Percentiles rank a stretch among this genome's conserved stretches.
These are phyloP conservation scores for Carlito syrichta DNA, from an alignment of 2,113 vertebrate genomes.

Conservation along the genomic window DNA sequence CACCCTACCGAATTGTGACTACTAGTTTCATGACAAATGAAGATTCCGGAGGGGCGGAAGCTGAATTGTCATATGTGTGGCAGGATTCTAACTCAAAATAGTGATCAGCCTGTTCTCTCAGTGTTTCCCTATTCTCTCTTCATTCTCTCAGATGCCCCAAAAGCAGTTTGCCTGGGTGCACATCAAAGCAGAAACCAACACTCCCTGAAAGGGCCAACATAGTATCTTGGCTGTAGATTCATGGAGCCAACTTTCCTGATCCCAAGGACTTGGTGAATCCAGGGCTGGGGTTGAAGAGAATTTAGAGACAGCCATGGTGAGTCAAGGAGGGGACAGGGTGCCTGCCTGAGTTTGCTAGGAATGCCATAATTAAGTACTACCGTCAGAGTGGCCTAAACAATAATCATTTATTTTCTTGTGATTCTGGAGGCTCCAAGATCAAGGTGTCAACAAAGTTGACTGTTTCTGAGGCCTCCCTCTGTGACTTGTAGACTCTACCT, in stretches of 20 bases:
- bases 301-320: background rate
- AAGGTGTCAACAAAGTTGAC: background rate
- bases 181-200: background rate
- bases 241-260: background rate
- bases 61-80: background rate
- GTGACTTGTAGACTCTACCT: too few relatives aligned
- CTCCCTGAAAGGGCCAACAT: background rate
- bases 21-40: fast-evolving
- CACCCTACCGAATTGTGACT: background rate
- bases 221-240: background rate
- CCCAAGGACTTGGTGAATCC: background rate
- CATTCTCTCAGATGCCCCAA: background rate
- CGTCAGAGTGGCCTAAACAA: background rate
- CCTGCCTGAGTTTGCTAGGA: background rate
- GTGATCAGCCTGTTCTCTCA: background rate
- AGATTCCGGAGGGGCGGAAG: background rate
- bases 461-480: background rate
- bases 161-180: background rate
- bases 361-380: background rate
- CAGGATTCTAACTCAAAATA: background rate
- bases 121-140: background rate
- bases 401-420: background rate
- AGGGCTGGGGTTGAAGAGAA: background rate
- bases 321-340: too few relatives aligned
- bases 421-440: background rate